phyloP scores from a whole-genome alignment of 2,888 invertebrate genomes.

The Athalia circularis region DNA sequence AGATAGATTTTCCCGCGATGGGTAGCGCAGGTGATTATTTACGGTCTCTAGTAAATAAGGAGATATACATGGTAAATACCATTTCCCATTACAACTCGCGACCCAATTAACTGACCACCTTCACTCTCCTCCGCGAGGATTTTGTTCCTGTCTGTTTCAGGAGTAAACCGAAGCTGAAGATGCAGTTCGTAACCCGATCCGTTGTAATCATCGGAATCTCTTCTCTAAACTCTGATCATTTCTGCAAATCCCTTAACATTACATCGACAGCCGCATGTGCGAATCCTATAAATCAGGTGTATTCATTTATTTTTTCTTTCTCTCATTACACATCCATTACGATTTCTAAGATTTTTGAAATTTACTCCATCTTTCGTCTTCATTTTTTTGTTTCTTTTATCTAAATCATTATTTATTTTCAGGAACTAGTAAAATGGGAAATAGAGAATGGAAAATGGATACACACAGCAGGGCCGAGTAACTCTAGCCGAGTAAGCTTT shows the following conservation, averaged over 20 bases:
- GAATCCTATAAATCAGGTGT: too few relatives aligned
- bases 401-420: background rate
- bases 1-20: slow-evolving; percentile 48
- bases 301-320: too few relatives aligned
- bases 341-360: too few relatives aligned
- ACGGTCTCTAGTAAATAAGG: slow-evolving; percentile 63
- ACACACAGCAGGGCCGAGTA: slow-evolving; percentile 58
- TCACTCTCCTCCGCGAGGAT: too few relatives aligned
- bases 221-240: background rate
- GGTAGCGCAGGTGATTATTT: slow-evolving; percentile 54
- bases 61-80: slow-evolving; percentile 15
- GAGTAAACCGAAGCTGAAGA: background rate
- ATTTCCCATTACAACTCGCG: too few relatives aligned
- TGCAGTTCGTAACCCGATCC: slow-evolving; percentile 22
- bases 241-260: too few relatives aligned
- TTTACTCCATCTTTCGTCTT: too few relatives aligned
- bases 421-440: background rate
- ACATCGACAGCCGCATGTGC: too few relatives aligned
- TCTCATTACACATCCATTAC: too few relatives aligned
- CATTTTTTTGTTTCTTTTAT: background rate
- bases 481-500: slow-evolving; percentile 72
- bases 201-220: background rate
- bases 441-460: slow-evolving; percentile 38
- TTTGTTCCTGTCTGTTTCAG: too few relatives aligned
- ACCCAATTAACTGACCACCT: too few relatives aligned